Percentiles rank a stretch among this genome's conserved stretches.
Conservation (phyloP, 2,888 invertebrate genomes). For the Metellina segmentata region DNA sequence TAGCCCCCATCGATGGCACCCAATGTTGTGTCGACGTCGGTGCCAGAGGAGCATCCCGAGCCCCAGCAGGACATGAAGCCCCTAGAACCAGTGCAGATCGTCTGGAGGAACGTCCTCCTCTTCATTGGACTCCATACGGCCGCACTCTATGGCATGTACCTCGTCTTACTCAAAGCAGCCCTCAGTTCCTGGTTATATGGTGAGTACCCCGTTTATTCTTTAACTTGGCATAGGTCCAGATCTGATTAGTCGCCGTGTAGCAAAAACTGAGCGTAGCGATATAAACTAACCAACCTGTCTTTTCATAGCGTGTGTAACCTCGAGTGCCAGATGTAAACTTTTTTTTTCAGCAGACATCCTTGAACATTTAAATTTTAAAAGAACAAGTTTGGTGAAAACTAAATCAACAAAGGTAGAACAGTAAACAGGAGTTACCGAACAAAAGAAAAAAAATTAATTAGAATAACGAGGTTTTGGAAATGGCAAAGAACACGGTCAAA, state of each 20-base stretch:
- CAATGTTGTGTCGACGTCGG: constrained; percentile 54
- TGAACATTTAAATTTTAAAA: too few relatives aligned
- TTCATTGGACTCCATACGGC: constrained; percentile 68
- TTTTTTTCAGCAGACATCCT: too few relatives aligned
- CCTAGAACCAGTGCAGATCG: constrained; percentile 72
- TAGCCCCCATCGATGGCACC: constrained; percentile 56
- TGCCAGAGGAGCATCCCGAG: constrained; percentile 27
- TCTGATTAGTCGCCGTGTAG: not conserved
- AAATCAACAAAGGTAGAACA: too few relatives aligned
- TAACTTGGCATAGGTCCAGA: not conserved
- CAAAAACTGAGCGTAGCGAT: not conserved
- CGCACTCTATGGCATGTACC: constrained; percentile 70
- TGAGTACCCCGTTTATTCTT: constrained; percentile 16
- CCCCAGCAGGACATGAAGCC: constrained; percentile 40
- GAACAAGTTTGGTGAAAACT: too few relatives aligned
- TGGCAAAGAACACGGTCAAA: too few relatives aligned
- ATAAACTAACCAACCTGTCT: not conserved
- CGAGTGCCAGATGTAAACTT: too few relatives aligned
- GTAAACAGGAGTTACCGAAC: too few relatives aligned
- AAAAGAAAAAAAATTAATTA: too few relatives aligned
- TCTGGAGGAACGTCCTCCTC: constrained; percentile 76
- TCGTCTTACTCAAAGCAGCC: constrained; percentile 48
- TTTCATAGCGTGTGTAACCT: not conserved
- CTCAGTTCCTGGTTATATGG: constrained; percentile 74
- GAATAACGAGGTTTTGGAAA: too few relatives aligned